A percentile compares a stretch with the other conserved stretches of the same genome.
phyloP scores from a whole-genome alignment of 2,888 invertebrate genomes.

The Phalangium opilio region DNA sequence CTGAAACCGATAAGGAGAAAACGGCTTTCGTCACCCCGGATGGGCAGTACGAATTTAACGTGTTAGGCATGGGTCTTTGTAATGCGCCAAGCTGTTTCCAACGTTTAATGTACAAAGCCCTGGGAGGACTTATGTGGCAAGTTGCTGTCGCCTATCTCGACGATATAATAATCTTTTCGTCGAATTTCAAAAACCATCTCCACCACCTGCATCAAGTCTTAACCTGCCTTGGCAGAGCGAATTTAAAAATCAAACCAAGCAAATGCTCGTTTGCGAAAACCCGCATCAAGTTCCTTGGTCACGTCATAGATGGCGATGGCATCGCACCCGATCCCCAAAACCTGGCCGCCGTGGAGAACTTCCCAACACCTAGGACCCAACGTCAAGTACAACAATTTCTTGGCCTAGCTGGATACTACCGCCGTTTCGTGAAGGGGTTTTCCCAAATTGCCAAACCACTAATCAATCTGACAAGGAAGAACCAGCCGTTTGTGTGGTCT shows the following conservation, averaged over 20 bases:
- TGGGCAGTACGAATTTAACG: constrained; percentile 22
- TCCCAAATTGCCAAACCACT: too few species aligned
- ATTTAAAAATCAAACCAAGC: constrained; percentile 17
- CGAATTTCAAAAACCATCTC: constrained; percentile 17
- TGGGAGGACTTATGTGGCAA: constrained; percentile 15
- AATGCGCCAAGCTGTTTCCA: constrained; percentile 22
- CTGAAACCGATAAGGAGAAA: constrained; percentile 10
- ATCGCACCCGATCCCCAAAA: constrained; percentile 4
- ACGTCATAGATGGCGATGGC: constrained; percentile 7
- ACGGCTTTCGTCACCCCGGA: constrained; percentile 21
- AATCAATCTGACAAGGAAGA: too few species aligned
- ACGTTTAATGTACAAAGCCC: constrained; percentile 20
- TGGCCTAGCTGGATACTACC: too few species aligned
- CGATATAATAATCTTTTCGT: constrained; percentile 19
- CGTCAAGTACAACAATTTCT: too few species aligned
- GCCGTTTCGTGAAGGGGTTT: too few species aligned
- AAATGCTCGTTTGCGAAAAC: constrained; percentile 19
- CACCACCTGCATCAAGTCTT: constrained; percentile 12
- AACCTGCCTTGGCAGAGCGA: constrained; percentile 13
- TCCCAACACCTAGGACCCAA: constrained; percentile 9
- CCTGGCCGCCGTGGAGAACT: constrained; percentile 1
- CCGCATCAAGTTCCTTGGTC: constrained; percentile 12
- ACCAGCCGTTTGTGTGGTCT: too few species aligned
- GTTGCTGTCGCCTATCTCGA: constrained; percentile 20
- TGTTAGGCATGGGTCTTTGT: constrained; percentile 23